These are phyloP conservation scores for Orestias chungarensis DNA, from an alignment of 2,797 vertebrate genomes.

Conservation along the genomic window DNA sequence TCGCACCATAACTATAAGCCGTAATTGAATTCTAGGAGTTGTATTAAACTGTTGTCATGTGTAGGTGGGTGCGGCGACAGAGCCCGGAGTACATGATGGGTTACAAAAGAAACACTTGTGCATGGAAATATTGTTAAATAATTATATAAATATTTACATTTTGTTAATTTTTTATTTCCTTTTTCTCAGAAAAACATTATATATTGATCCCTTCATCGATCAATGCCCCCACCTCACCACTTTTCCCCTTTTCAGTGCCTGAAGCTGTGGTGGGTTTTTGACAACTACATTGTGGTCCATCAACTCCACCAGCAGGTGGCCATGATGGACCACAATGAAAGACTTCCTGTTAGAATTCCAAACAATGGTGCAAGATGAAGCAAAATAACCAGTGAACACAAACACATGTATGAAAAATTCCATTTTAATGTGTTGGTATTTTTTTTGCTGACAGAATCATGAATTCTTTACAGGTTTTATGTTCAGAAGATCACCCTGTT, in stretches of 20 bases:
- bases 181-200: background rate
- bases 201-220: background rate
- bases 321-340: slow-evolving; percentile 33
- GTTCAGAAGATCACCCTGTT: slow-evolving; percentile 94
- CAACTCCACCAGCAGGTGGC: slow-evolving; percentile 73
- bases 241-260: background rate
- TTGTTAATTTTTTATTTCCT: background rate
- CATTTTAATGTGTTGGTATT: background rate
- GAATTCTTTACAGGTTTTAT: slow-evolving; percentile 88
- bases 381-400: slow-evolving; percentile 1
- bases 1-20: no score
- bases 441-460: slow-evolving; percentile 18
- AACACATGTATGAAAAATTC: background rate
- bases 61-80: background rate
- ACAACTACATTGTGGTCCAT: background rate
- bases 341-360: background rate
- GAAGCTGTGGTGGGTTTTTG: background rate
- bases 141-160: background rate
- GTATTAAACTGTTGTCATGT: no score
- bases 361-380: background rate
- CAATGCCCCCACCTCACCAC: background rate
- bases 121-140: background rate
- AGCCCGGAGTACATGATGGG: background rate
- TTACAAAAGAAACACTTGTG: background rate
- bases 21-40: background rate